A percentile compares a stretch with the other conserved stretches of the same genome.
phyloP scores from a whole-genome alignment of 2,797 vertebrate species.

The Microcaecilia unicolor region DNA sequence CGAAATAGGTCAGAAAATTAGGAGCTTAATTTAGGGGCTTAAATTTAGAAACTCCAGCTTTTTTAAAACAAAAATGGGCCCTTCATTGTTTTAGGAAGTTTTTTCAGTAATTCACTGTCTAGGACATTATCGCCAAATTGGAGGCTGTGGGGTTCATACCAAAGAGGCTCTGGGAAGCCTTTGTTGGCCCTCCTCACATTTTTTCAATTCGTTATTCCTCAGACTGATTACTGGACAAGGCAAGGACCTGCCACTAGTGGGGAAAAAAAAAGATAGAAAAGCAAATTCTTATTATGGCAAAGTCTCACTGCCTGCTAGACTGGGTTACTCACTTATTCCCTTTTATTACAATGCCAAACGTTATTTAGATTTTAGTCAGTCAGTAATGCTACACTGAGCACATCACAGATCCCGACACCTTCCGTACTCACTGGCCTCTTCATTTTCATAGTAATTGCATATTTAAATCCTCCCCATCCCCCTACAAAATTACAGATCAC shows the following conservation, averaged over 20 bases:
- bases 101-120: no score
- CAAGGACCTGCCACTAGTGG: constrained; percentile 22
- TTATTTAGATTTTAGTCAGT: constrained; percentile 64
- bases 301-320: constrained; percentile 35
- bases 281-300: constrained; percentile 30
- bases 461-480: constrained; percentile 40
- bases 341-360: constrained; percentile 61
- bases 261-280: no score
- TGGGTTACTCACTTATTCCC: constrained; percentile 51
- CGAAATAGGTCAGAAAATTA: no score
- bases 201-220: constrained; percentile 16
- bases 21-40: no score
- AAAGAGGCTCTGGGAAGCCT: no score
- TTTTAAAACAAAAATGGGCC: no score
- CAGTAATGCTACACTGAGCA: constrained; percentile 60
- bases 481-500: constrained; percentile 37
- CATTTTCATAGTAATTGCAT: constrained; percentile 56
- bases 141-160: no score
- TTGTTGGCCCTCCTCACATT: no score
- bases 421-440: constrained; percentile 47
- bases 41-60: no score
- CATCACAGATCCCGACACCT: constrained; percentile 51
- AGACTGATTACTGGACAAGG: constrained; percentile 34
- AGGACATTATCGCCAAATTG: no score
- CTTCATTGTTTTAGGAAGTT: no score